phyloP scores from a whole-genome alignment of 2,797 vertebrate genomes.

The Denticeps clupeoides region DNA sequence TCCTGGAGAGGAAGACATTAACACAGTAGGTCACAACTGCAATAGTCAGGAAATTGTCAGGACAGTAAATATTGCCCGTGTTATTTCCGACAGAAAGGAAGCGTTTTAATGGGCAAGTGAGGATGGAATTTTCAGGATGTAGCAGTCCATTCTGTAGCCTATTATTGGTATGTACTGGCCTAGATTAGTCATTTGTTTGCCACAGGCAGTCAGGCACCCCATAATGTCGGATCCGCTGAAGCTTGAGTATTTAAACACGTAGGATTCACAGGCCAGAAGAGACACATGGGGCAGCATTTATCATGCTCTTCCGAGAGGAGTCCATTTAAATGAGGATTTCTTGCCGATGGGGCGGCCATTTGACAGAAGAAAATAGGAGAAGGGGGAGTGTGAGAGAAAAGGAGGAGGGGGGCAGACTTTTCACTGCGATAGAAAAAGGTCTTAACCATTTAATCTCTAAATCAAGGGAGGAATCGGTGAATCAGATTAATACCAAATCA shows the following conservation, averaged over 20 bases:
- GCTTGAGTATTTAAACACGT: constrained; percentile 20
- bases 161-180: too few relatives aligned
- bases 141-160: too few relatives aligned
- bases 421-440: constrained; percentile 20
- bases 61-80: too few relatives aligned
- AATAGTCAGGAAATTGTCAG: too few relatives aligned
- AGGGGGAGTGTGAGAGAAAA: not conserved
- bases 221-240: constrained; percentile 6
- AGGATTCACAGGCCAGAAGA: too few relatives aligned
- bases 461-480: constrained; percentile 36
- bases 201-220: not conserved
- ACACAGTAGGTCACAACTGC: too few relatives aligned
- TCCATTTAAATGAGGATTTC: constrained; percentile 31
- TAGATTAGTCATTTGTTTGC: constrained; percentile 11
- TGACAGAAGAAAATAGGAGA: not conserved
- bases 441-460: constrained; percentile 51
- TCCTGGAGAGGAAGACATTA: too few relatives aligned
- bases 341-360: constrained; percentile 11
- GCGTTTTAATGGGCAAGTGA: too few relatives aligned
- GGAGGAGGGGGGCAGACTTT: not conserved
- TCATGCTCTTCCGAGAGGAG: constrained; percentile 34
- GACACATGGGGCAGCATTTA: too few relatives aligned
- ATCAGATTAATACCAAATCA: constrained; percentile 50
- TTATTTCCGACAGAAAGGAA: too few relatives aligned
- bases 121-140: too few relatives aligned